Evolutionary conservation across 2,888 invertebrate genomes (phyloP), one percentile per base, ranked within the genome.

Genomic region (Lithophane ornitopus): DNA sequence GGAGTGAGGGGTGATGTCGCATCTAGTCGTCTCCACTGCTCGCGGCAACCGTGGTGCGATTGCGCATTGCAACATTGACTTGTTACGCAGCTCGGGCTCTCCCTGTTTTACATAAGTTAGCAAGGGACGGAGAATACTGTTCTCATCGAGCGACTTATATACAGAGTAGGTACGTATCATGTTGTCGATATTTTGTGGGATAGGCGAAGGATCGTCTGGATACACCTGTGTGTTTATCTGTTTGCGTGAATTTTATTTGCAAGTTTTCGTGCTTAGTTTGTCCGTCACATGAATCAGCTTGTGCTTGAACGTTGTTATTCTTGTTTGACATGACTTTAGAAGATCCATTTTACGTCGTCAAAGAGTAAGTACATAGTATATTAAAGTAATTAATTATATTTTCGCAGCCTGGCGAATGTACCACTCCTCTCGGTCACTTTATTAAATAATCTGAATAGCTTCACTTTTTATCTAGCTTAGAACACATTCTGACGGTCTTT

Each of bases 281-380:
- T 78, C 74, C 88, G 86, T 94, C 94, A 92, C 93, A 96, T 95
- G 95, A 90, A 88, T 92, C 91, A 88, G 86, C 87, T 92, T 90
- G 88, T 82, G 87, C 84, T 89, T 88, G 89, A 78, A 83, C 89
- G 85, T 89, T 87, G 85, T 89, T 90, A 81, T 90, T 95, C 91
- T 93, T 95, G 92, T 97, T 97, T 98, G 98, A 97, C 98, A 99
- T 99, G 99, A 99, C 99, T 97, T 97, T 99, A 97, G 99, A 99
- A 97, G 99, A 99, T 97, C 99, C 99, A 88, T 99, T 99, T 97
- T 99, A 99, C 97, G 99, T 99, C 96, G 99, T 99, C 91, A 99
- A 99, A 98, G 99, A 99, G 99, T 99, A 98, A 76, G 76, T 76
- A 70, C 44, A 4, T 34, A 98, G 99, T 44, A 8, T 98, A 41